These are phyloP conservation scores for Capricornis sumatraensis DNA, from an alignment of 2,113 vertebrate genomes.

Conservation along the genomic window DNA sequence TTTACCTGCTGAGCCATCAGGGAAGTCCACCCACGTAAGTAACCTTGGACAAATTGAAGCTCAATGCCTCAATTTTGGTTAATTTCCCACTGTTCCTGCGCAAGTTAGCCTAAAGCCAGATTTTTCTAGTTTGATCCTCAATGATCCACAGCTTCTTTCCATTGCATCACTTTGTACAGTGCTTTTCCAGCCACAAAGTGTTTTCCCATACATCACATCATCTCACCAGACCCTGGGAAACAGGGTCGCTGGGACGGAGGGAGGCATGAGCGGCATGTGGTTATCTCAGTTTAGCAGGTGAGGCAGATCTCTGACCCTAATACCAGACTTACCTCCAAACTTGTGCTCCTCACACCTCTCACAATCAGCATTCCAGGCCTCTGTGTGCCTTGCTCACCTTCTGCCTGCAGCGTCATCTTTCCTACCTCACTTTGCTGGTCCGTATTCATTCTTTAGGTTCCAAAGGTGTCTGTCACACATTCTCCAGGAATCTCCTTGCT, in stretches of 20 bases:
- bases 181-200: not conserved
- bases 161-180: not conserved
- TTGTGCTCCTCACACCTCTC: not conserved
- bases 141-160: not conserved
- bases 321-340: not conserved
- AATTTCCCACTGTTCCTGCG: not conserved
- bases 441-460: not conserved
- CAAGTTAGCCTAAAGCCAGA: not conserved
- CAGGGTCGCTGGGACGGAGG: not conserved
- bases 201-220: not conserved
- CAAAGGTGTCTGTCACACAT: not conserved
- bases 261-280: not conserved
- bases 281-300: not conserved
- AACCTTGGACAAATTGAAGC: not conserved
- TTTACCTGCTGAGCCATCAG: rapidly evolving
- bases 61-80: not conserved
- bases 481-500: not conserved
- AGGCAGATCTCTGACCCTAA: not conserved
- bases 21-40: not conserved
- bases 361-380: not conserved
- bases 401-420: not conserved
- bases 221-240: not conserved
- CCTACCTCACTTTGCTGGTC: not conserved
- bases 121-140: not conserved
- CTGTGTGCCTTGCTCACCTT: not conserved